A percentile compares a stretch with the other conserved stretches of the same genome.
Evolutionary conservation across 2,113 vertebrate genomes (phyloP).

Genomic region (Coreoperca whiteheadi): DNA sequence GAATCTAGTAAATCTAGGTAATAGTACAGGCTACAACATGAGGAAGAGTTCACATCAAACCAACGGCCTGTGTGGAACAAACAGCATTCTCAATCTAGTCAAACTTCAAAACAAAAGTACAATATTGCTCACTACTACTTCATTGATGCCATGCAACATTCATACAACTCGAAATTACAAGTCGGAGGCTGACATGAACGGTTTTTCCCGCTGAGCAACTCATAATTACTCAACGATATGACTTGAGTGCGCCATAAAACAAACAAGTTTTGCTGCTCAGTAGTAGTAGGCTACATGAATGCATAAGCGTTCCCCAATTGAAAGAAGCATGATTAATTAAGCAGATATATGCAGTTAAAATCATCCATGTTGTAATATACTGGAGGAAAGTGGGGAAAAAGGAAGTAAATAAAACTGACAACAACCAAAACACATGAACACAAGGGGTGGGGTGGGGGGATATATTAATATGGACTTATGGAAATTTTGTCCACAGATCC

Average conservation of each 20-base stretch:
- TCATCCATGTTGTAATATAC: not conserved
- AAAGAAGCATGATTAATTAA: not conserved
- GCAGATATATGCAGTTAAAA: not conserved
- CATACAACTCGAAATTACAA: not conserved
- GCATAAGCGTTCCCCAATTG: not conserved
- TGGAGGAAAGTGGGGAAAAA: not conserved
- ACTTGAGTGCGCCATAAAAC: not conserved
- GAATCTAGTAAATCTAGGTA: not conserved
- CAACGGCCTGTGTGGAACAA: not conserved
- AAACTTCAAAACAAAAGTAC: conserved; percentile 26
- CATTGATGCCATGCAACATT: not conserved
- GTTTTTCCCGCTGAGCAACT: not conserved
- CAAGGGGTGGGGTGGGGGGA: not conserved
- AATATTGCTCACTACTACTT: not conserved
- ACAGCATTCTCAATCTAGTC: not conserved
- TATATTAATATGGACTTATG: not conserved
- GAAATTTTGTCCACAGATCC: not conserved
- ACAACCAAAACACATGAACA: not conserved
- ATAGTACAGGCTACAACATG: not conserved
- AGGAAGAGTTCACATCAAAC: conserved; percentile 8
- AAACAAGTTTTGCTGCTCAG: conserved; percentile 15
- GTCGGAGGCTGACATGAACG: not conserved
- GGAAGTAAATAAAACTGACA: not conserved
- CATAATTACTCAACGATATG: not conserved
- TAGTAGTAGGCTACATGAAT: not conserved